Evolutionary conservation across 2,888 invertebrate genomes (phyloP).

Genomic region (Coelopa pilipes): DNA sequence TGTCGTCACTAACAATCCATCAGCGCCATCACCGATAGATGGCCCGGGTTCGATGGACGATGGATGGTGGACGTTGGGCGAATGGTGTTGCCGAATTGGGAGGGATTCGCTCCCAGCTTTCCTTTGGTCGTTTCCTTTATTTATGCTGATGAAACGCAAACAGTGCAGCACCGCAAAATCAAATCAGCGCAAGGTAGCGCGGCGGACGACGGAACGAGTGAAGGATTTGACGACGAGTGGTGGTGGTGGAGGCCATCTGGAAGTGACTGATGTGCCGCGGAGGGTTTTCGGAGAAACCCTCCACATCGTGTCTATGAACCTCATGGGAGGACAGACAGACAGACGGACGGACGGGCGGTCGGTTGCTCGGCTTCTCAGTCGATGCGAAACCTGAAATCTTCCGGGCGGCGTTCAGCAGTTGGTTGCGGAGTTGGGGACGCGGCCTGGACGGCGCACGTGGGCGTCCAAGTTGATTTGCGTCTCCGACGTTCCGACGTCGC

Average conservation of each 20-base stretch:
- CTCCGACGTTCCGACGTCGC: conserved; percentile 38
- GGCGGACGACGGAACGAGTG: conserved; percentile 21
- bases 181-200: conserved; percentile 24
- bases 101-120: no score
- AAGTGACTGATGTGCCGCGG: conserved; percentile 16
- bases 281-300: conserved; percentile 7
- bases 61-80: not conserved
- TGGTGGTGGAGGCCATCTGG: not conserved
- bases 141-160: conserved; percentile 32
- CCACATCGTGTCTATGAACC: not conserved
- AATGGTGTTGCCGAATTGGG: not conserved
- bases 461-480: conserved; percentile 30
- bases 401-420: not conserved
- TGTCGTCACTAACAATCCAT: not conserved
- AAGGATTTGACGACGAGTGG: not conserved
- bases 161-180: conserved; percentile 3
- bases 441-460: conserved; percentile 20
- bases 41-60: not conserved
- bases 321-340: no score
- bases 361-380: conserved; percentile 19
- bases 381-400: conserved; percentile 35
- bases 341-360: no score
- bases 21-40: not conserved
- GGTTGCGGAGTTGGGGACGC: not conserved
- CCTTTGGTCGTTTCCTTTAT: conserved; percentile 13